These are phyloP conservation scores for Galendromus occidentalis DNA, from an alignment of 1,140 invertebrate genomes.

Conservation along the genomic window DNA sequence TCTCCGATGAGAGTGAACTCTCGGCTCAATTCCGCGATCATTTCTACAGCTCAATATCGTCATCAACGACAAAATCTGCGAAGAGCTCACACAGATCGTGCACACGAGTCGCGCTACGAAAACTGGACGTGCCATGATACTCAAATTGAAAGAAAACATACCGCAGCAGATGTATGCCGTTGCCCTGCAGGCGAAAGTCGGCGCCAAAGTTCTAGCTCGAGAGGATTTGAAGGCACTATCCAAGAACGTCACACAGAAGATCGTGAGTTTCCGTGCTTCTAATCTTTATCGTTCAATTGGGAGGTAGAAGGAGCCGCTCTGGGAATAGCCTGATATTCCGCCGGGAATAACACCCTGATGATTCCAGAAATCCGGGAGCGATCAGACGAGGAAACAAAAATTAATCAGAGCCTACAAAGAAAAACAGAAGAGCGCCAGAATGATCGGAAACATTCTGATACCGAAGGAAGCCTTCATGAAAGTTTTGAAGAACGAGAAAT, in stretches of 20 bases:
- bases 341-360: too few relatives aligned
- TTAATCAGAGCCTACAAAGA: constrained; percentile 67
- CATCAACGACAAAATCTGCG: constrained; percentile 57
- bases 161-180: constrained; percentile 69
- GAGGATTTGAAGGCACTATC: constrained; percentile 65
- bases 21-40: constrained; percentile 13
- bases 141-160: constrained; percentile 63
- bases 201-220: constrained; percentile 59
- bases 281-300: too few relatives aligned
- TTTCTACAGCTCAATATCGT: constrained; percentile 47
- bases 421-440: constrained; percentile 77
- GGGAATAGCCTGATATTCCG: too few relatives aligned
- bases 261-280: too few relatives aligned
- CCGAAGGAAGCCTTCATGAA: constrained; percentile 85
- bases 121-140: constrained; percentile 47
- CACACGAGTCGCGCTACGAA: constrained; percentile 44
- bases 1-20: neutral
- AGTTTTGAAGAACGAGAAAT: constrained; percentile 48
- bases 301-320: too few relatives aligned
- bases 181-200: constrained; percentile 62
- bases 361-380: constrained; percentile 63
- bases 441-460: constrained; percentile 69
- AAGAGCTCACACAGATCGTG: constrained; percentile 67
- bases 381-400: constrained; percentile 70
- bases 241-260: constrained; percentile 82